A percentile compares a stretch with the other conserved stretches of the same genome.
phyloP scores from a whole-genome alignment of 1,140 invertebrate species.

The Bombus pyrosoma region DNA sequence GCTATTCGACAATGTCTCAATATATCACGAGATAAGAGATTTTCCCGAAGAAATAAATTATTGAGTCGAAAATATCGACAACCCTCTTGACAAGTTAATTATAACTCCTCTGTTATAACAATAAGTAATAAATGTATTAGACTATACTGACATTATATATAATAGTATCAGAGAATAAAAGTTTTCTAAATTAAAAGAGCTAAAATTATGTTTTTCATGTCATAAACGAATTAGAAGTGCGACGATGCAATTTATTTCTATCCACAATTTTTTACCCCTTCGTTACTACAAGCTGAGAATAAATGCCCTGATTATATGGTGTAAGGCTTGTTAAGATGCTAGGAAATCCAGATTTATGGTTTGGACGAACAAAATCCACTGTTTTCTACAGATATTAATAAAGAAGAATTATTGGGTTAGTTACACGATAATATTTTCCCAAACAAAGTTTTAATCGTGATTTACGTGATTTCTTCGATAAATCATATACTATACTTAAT shows the following conservation, averaged over 20 bases:
- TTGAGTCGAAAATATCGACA: neutral
- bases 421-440: neutral
- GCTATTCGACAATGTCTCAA: neutral
- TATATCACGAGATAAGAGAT: neutral
- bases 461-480: too few species aligned
- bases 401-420: neutral
- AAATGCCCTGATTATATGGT: neutral
- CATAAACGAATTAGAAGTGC: neutral
- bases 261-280: neutral
- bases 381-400: neutral
- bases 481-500: neutral
- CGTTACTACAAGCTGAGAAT: neutral
- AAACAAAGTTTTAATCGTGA: too few species aligned
- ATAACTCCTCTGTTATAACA: too few species aligned
- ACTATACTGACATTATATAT: too few species aligned
- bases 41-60: neutral
- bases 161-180: too few species aligned
- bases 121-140: too few species aligned
- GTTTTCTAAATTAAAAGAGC: too few species aligned
- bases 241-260: neutral
- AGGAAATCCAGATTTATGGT: neutral
- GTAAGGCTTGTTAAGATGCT: neutral
- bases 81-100: neutral
- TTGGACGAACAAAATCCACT: neutral
- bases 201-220: too few species aligned